Evolutionary conservation across 2,797 vertebrate species (phyloP), one percentile per base, ranked within the genome.

Genomic region (Lagodon rhomboides): DNA sequence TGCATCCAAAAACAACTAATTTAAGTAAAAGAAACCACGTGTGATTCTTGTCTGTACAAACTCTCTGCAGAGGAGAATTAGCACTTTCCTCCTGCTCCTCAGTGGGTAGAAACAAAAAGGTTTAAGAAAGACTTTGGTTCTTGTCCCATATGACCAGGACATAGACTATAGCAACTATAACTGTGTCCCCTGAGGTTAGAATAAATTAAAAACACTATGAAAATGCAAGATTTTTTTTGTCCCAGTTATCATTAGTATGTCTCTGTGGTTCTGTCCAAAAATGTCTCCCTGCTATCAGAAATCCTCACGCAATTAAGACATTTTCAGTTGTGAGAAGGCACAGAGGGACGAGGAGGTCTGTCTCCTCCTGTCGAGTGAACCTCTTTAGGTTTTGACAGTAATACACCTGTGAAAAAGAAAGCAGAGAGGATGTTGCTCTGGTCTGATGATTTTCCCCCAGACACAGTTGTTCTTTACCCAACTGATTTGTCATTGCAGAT

Each of bases 351-450:
- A 44, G 23, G 23, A 25, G 30, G 66, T 54, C 38, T 30, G 79
- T 65, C 68, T 66, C 6, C 55, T 68, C 73, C 67, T 62, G 77
- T 68, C 61, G 6, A 34, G 46, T 77, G 67, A 79, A 49, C n/a
- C 82, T 50, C 27, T 56, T 80, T 54, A 5, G 70, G 41, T 67
- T 77, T 8, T 68, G 77, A 90, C 77, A 84, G 81, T 62, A 77
- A 65, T 47, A 16, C 54, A 85, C 81, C 77, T 58, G 75, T 66
- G 84, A 46, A 44, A 68, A 3, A 47, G 58, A 78, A 43, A 27
- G 62, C 73, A 59, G 75, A 1, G 1, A 38, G 41, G 63, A 67
- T 30, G 68, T 49, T 41, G 54, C 62, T 60, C 60, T 13, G 55
- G 51, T 80, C 69, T 56, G 49, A 82, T 74, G 18, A 53, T 20